These are phyloP conservation scores for Geotrupes spiniger DNA, from an alignment of 2,888 invertebrate species.

Conservation along the genomic window DNA sequence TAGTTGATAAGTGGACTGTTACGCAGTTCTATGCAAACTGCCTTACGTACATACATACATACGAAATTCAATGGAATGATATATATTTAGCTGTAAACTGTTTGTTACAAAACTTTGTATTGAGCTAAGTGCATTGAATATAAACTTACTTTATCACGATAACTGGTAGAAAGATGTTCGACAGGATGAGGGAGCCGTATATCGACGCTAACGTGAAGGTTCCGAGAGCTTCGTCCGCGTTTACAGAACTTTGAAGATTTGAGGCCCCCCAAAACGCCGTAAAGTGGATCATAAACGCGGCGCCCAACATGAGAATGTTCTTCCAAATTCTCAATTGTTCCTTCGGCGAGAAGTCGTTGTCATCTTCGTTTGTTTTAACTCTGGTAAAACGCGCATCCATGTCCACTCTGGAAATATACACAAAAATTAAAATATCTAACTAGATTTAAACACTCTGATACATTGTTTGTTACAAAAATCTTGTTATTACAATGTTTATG, in stretches of 20 bases:
- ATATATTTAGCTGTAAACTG: no score
- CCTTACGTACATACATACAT: no score
- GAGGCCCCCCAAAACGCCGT: conserved; percentile 87
- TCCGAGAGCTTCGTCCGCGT: conserved; percentile 78
- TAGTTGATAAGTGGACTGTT: no score
- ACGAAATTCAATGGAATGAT: no score
- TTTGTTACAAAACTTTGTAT: no score
- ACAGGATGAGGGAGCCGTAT: conserved; percentile 83
- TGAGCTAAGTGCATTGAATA: no score
- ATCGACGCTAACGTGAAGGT: conserved; percentile 81
- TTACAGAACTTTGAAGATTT: conserved; percentile 81
- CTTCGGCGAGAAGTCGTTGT: conserved; percentile 33
- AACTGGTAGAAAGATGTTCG: conserved; percentile 85
- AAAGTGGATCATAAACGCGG: conserved; percentile 89
- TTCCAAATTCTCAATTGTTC: conserved; percentile 77
- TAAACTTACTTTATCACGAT: conserved; percentile 71
- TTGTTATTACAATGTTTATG: no score
- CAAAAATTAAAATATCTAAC: no score
- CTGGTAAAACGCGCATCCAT: conserved; percentile 26
- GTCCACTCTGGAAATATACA: conserved; percentile 20
- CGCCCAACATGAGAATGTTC: conserved; percentile 79
- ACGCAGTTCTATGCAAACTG: no score
- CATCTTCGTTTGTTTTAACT: conserved; percentile 26
- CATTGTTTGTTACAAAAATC: no score
- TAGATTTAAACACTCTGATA: no score